Evolutionary conservation across 2,888 invertebrate genomes (phyloP).

Genomic region (Ochropacha duplaris): DNA sequence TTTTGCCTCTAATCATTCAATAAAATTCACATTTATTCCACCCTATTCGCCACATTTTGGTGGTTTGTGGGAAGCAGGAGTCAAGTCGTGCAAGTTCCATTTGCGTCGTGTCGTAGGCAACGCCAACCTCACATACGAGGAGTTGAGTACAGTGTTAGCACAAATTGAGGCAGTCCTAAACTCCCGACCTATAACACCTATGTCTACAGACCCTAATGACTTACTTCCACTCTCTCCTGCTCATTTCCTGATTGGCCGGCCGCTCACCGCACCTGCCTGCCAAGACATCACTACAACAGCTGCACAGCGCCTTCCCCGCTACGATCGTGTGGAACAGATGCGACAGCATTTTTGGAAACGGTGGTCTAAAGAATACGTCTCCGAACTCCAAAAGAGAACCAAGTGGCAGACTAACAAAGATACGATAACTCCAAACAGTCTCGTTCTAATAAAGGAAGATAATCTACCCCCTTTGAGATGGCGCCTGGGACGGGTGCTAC

Average conservation of each 20-base stretch:
- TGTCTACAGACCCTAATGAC: constrained; percentile 16
- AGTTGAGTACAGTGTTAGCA: background rate
- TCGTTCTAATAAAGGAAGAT: background rate
- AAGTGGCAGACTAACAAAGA: constrained; percentile 9
- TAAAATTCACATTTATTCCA: constrained; percentile 14
- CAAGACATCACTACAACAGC: background rate
- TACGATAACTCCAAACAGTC: background rate
- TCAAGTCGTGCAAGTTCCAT: too few relatives aligned
- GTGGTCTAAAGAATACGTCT: constrained; percentile 16
- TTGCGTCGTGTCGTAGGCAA: background rate
- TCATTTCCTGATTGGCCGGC: constrained; percentile 6
- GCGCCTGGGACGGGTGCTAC: too few relatives aligned
- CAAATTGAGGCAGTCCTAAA: constrained; percentile 13
- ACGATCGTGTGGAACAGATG: constrained; percentile 4
- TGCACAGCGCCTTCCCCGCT: constrained; percentile 1
- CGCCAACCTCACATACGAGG: background rate
- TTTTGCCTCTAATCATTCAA: constrained; percentile 8
- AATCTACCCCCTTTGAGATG: too few relatives aligned
- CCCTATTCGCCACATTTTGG: constrained; percentile 19
- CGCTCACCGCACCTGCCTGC: constrained; percentile 6
- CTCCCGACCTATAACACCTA: constrained; percentile 14
- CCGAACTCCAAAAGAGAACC: constrained; percentile 11
- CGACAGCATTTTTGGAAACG: constrained; percentile 17
- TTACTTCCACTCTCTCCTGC: background rate
- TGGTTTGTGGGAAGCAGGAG: constrained; percentile 15